Evolutionary conservation across 2,888 invertebrate genomes (phyloP), one percentile per base, ranked within the genome.

Genomic region (Orthonychiurus folsomi): DNA sequence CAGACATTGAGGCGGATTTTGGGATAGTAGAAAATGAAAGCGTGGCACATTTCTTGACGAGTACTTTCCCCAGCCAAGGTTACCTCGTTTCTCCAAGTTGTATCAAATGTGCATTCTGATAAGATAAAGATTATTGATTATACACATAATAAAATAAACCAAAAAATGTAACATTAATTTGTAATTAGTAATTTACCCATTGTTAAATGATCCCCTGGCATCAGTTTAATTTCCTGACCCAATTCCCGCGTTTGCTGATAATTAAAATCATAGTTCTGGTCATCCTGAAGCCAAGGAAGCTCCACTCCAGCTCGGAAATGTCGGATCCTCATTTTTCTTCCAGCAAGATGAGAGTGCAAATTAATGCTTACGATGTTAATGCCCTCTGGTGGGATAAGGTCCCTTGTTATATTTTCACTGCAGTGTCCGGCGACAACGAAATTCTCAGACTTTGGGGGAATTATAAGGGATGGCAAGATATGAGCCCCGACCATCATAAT

Each of bases 381-480:
- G 1, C 91, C 92, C 21, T 84, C 82, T 15, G 23, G 3, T 9
- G 65, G 65, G 1, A 65, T 2, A 15, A 47, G 47, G 20, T 48
- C 28, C 24, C 53, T n/a, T 5, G 89, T 88, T 73, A 92, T 92
- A 25, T 86, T 85, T 0, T 86, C 82, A 62, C 86, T 87, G 76
- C 93, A 93, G 61, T 89, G 88, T 1, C 91, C 91, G 0, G 87
- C 86, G 21, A 88, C 88, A 28, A 85, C 83, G 77, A 88, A 92
- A 59, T 84, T 81, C 55, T 81, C 81, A 75, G 90, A 89, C 60
- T 83, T 82, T 0, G 92, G 92, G 1, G 93, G 93, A 23, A 93
- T 85, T 55, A 92, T 82, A 76, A 91, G 89, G 2, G 89, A 80
- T 0, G 88, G 86, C 2, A 88, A 87, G 1, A 90, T 84, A 0